A percentile compares a stretch with the other conserved stretches of the same genome.
Conservation (phyloP, 1,140 invertebrate species). For the Polypedilum pembai region DNA sequence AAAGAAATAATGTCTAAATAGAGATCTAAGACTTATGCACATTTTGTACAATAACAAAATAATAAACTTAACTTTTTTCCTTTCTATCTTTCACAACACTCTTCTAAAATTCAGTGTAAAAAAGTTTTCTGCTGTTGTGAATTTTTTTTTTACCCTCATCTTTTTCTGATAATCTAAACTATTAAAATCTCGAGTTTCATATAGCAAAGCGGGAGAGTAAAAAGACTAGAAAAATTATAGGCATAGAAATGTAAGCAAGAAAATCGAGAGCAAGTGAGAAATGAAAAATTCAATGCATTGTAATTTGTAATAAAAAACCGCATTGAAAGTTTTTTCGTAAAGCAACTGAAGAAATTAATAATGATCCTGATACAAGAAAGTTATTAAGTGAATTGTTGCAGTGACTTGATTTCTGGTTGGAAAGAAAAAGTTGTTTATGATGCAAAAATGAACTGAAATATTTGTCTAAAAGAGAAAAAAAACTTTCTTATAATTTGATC, state of each 20-base stretch:
- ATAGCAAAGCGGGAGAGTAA: not conserved
- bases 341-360: not conserved
- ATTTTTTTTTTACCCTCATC: no score
- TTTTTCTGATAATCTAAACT: constrained; percentile 8
- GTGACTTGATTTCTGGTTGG: not conserved
- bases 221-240: constrained; percentile 11
- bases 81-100: not conserved
- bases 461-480: not conserved
- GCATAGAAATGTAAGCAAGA: not conserved
- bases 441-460: not conserved
- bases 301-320: constrained; percentile 13
- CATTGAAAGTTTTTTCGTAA: not conserved
- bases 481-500: not conserved
- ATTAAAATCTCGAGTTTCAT: not conserved
- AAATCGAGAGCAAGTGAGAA: no score
- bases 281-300: not conserved
- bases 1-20: no score
- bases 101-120: not conserved
- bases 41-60: no score
- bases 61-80: not conserved
- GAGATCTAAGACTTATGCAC: no score
- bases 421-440: no score
- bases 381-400: not conserved
- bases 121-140: not conserved
- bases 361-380: not conserved